Base-by-base conservation (phyloP, 1,140 invertebrate genomes). In the Eurosta solidaginis region DNA sequence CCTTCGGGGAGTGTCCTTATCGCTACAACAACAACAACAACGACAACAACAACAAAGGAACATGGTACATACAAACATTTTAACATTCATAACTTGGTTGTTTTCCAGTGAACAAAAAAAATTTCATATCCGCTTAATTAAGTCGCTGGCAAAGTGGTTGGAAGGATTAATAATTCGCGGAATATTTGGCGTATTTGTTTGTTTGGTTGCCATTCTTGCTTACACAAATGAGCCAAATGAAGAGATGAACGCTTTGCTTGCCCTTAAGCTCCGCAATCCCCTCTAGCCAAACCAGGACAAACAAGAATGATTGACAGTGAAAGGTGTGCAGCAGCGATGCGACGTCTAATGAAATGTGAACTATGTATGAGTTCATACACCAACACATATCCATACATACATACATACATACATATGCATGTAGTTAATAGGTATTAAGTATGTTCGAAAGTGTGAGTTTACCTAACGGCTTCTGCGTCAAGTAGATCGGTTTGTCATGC, bases 71-170 rank as follows among this genome's bases (percentile, higher is more conserved):
- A n/a, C n/a, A n/a, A n/a, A n/a, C n/a, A n/a, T n/a, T n/a, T n/a
- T 12, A 40, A 20, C 12, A 68, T n/a, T 22, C 59, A 68, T 68
- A 68, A 68, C 33, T 68, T 40, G 59, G n/a, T 52, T 52, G 49
- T 1, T 52, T 52, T 52, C 22, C n/a, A n/a, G n/a, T n/a, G 20
- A 54, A 3, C 74, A 42, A 45, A 74, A 74, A 77, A 77, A 40
- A 47, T 77, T 78, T 78, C 77, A 78, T 74, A 78, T 78, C 77
- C 77, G 77, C 77, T 78, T 78, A 78, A 78, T 78, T 78, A 78
- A 78, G 47, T 78, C 74, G 42, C 76, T 77, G 76, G 36, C 77
- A 50, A 78, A 78, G 77, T 78, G 77, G 77, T 68, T 74, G 74
- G 74, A 78, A 78, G 74, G 77, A 78, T 78, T 78, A 78, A 78